Evolutionary conservation across 2,888 invertebrate species (phyloP).

Genomic region (Leptothorax acervorum): DNA sequence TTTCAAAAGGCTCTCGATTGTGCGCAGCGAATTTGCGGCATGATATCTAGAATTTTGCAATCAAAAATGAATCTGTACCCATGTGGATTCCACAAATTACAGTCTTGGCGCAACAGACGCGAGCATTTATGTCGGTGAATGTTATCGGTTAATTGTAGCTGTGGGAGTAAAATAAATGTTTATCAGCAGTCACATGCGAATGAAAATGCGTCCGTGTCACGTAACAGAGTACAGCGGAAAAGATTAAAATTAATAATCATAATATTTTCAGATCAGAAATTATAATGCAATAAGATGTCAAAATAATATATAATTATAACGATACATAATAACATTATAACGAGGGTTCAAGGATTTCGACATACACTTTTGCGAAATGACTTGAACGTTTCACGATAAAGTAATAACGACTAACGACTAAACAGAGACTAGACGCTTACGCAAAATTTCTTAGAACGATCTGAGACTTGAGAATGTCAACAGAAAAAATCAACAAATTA

Average conservation of each 20-base stretch:
- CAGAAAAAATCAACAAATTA: neutral
- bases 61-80: neutral
- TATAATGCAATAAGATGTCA: neutral
- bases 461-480: neutral
- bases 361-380: constrained; percentile 16
- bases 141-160: neutral
- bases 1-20: neutral
- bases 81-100: constrained; percentile 19
- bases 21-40: neutral
- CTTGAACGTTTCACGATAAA: neutral
- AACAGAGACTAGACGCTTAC: neutral
- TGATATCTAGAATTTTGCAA: neutral
- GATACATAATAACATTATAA: neutral
- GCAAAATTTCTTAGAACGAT: neutral
- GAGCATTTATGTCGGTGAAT: neutral
- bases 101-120: neutral
- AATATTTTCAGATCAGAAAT: neutral
- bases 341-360: constrained; percentile 32
- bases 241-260: neutral
- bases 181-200: neutral
- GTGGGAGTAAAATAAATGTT: constrained; percentile 12
- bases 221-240: neutral
- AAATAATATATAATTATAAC: constrained; percentile 2
- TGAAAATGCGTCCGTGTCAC: neutral
- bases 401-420: neutral